Conservation (phyloP, 2,797 vertebrate species). For the Forpus xanthops region DNA sequence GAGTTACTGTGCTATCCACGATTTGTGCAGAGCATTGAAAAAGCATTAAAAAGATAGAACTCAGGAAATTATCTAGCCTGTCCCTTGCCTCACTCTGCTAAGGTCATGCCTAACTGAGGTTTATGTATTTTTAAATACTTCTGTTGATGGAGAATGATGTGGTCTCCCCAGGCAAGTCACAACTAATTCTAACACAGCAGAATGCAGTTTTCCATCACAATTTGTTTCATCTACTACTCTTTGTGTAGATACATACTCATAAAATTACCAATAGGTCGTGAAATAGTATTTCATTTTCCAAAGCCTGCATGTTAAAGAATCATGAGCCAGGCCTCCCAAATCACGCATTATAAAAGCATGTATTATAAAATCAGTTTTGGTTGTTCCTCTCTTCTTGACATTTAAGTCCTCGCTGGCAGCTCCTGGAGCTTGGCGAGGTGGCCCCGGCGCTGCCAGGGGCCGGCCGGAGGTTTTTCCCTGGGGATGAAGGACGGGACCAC, state of each 20-base stretch:
- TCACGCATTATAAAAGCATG: rapidly evolving
- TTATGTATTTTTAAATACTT: conserved; percentile 6
- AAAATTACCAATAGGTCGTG: rapidly evolving
- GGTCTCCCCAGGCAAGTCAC: background rate
- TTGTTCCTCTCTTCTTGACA: background rate
- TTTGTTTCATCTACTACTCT: background rate
- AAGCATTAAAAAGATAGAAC: background rate
- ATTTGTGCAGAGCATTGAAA: background rate
- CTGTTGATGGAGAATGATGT: background rate
- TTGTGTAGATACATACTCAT: background rate
- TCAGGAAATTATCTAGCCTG: background rate
- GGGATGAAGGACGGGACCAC: background rate
- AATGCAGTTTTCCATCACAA: background rate
- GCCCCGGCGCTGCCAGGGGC: background rate
- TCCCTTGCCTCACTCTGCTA: background rate
- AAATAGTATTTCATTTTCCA: background rate
- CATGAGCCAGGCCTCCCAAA: background rate
- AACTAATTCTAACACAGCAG: background rate
- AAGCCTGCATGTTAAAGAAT: rapidly evolving
- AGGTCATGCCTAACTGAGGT: background rate
- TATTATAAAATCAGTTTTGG: background rate
- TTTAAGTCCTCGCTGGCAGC: background rate
- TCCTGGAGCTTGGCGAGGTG: background rate
- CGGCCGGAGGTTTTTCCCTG: background rate
- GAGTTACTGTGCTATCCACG: background rate